Conservation (phyloP, 1,140 invertebrate species). For the Helicoverpa armigera region DNA sequence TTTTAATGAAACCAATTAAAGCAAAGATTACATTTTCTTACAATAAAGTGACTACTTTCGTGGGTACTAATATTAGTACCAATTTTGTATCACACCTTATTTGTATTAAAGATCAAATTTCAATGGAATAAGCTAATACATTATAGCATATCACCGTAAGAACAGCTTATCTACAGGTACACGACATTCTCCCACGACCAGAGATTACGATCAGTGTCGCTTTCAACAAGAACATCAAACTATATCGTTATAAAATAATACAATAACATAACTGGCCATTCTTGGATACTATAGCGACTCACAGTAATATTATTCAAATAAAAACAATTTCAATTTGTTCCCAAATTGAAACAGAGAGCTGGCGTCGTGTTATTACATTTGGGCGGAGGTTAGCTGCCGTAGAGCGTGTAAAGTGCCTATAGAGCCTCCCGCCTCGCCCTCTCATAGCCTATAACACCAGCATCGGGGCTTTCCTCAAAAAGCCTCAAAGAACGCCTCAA, state of each 20-base stretch:
- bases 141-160: background rate
- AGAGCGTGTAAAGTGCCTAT: constrained; percentile 86
- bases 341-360: constrained; percentile 85
- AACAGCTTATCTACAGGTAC: background rate
- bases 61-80: background rate
- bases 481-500: constrained; percentile 82
- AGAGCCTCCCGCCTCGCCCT: constrained; percentile 78
- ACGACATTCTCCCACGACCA: background rate
- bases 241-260: constrained; percentile 52
- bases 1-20: too few species aligned
- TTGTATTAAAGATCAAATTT: background rate
- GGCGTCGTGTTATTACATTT: constrained; percentile 82
- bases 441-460: constrained; percentile 84
- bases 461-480: constrained; percentile 82
- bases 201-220: constrained; percentile 36
- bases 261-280: constrained; percentile 70
- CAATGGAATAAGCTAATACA: background rate
- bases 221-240: constrained; percentile 22
- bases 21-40: too few species aligned
- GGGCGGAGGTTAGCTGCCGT: constrained; percentile 83
- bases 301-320: constrained; percentile 85
- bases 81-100: background rate
- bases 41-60: background rate
- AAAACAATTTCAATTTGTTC: constrained; percentile 86
- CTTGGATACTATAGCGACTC: constrained; percentile 59